phyloP scores from a whole-genome alignment of 1,140 invertebrate genomes.

The Parasteatoda tepidariorum region DNA sequence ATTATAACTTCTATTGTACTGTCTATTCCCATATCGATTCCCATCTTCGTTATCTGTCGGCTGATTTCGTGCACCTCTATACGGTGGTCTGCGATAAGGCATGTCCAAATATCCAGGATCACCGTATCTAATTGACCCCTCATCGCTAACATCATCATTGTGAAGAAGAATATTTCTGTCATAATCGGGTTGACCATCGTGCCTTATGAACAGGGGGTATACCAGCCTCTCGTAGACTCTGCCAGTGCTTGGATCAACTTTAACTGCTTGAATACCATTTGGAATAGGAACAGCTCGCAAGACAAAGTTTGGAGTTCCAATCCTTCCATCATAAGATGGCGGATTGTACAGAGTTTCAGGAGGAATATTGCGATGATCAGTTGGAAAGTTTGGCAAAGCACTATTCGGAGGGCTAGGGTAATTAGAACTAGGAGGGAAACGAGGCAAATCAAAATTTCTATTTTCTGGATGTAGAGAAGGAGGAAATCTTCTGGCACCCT shows the following conservation, averaged over 20 bases:
- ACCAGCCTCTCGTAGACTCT: conserved; percentile 25
- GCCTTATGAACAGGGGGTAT: conserved; percentile 34
- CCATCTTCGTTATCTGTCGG: neutral
- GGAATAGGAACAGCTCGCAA: conserved; percentile 49
- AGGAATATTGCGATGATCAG: neutral
- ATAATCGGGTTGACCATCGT: conserved; percentile 21
- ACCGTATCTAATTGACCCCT: neutral
- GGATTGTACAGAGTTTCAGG: neutral
- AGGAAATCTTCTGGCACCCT: neutral
- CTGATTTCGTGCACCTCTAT: conserved; percentile 10
- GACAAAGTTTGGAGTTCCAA: conserved; percentile 26
- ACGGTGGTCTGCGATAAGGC: neutral
- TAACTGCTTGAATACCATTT: conserved; percentile 53
- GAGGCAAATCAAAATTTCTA: conserved; percentile 9
- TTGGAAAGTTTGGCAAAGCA: neutral
- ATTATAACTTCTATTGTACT: neutral
- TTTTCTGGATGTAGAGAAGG: neutral
- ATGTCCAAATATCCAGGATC: conserved; percentile 35
- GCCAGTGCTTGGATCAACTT: conserved; percentile 33
- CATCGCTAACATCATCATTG: conserved; percentile 42
- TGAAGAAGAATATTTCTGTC: conserved; percentile 45
- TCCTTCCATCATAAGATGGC: conserved; percentile 3
- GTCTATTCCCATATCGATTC: neutral
- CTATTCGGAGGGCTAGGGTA: neutral
- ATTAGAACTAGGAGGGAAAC: conserved; percentile 4